Conservation (phyloP, 1,140 invertebrate species). For the Drosophila tani region DNA sequence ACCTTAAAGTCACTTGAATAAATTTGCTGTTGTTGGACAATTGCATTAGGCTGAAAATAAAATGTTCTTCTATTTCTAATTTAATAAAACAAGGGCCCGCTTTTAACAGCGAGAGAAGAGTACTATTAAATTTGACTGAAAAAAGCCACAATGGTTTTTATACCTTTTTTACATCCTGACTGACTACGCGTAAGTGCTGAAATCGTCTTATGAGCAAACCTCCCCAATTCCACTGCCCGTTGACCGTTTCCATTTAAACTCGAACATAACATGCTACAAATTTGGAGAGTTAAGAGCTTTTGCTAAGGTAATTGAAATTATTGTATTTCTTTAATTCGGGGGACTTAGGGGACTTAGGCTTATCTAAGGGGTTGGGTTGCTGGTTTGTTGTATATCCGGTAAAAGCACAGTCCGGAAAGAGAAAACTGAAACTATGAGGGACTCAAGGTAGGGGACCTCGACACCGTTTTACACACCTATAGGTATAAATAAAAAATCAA, state of each 20-base stretch:
- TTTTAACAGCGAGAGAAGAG: neutral
- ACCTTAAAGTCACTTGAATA: too few species aligned
- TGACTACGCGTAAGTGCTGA: neutral
- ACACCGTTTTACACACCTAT: conserved; percentile 22
- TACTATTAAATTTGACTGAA: neutral
- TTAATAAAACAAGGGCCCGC: neutral
- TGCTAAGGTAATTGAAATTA: conserved; percentile 65
- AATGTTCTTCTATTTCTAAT: too few species aligned
- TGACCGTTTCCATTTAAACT: neutral
- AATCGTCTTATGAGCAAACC: conserved; percentile 36
- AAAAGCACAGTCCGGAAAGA: neutral
- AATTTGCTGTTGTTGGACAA: too few species aligned
- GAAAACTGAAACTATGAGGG: neutral
- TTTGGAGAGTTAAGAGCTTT: conserved; percentile 64
- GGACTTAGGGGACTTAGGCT: neutral
- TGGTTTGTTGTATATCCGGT: conserved; percentile 1
- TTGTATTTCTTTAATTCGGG: conserved; percentile 36
- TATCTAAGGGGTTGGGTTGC: neutral
- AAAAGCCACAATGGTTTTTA: neutral
- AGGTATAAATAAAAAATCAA: conserved; percentile 41
- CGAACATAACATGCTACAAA: conserved; percentile 31
- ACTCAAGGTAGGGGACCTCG: conserved; percentile 18
- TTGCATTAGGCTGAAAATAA: too few species aligned
- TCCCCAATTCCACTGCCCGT: neutral
- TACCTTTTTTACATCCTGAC: neutral